These are phyloP conservation scores for Solea senegalensis DNA, from an alignment of 2,113 vertebrate species.

Conservation along the genomic window DNA sequence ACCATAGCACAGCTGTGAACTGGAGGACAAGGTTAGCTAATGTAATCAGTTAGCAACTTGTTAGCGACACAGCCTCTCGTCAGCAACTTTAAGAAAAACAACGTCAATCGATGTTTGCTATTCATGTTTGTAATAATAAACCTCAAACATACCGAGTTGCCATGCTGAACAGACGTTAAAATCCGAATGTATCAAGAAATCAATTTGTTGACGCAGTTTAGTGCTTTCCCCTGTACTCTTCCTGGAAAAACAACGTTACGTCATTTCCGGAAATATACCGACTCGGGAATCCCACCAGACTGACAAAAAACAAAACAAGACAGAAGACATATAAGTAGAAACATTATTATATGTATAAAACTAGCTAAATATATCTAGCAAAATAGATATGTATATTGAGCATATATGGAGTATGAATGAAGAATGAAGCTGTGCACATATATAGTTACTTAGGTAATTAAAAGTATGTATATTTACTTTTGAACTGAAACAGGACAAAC, in stretches of 20 bases:
- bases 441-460: no score
- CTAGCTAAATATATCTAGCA: no score
- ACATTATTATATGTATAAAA: no score
- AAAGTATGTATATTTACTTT: no score
- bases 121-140: not conserved
- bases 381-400: no score
- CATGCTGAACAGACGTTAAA: conserved; percentile 53
- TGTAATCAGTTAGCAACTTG: conserved; percentile 47
- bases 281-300: conserved; percentile 22
- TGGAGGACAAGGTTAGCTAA: conserved; percentile 66
- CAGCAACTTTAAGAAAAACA: conserved; percentile 34
- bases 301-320: not conserved
- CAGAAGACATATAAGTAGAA: no score
- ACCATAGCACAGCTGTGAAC: conserved; percentile 15
- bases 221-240: conserved; percentile 71
- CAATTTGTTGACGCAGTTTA: conserved; percentile 83
- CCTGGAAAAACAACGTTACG: conserved; percentile 79
- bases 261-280: conserved; percentile 63
- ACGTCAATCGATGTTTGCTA: not conserved
- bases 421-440: no score
- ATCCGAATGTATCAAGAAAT: conserved; percentile 53
- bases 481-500: no score
- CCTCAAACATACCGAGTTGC: conserved; percentile 62
- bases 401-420: no score
- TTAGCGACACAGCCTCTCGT: conserved; percentile 27